These are phyloP conservation scores for Colius striatus DNA, from an alignment of 2,113 vertebrate species.

Conservation along the genomic window DNA sequence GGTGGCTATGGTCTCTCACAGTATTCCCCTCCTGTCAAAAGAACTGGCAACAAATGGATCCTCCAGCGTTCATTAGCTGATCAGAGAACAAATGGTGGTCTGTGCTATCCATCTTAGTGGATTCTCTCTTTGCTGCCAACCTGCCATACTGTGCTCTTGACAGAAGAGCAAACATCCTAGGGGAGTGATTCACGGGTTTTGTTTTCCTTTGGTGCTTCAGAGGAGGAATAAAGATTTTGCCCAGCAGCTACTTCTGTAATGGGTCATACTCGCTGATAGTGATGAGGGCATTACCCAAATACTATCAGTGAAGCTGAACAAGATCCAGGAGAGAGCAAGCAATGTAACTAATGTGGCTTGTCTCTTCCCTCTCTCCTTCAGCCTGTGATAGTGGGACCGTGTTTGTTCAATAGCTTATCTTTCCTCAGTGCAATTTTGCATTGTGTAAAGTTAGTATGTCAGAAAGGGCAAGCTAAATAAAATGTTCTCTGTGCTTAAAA, in stretches of 20 bases:
- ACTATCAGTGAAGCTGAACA: neutral
- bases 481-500: neutral
- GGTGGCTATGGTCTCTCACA: neutral
- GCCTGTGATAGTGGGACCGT: neutral
- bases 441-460: neutral
- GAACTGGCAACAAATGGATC: neutral
- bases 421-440: neutral
- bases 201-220: neutral
- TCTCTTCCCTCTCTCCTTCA: neutral
- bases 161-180: neutral
- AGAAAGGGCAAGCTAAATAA: neutral
- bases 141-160: neutral
- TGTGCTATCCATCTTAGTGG: neutral
- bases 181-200: neutral
- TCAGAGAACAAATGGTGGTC: neutral
- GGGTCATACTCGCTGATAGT: neutral
- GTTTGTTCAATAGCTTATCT: neutral
- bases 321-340: neutral
- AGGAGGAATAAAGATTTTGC: neutral
- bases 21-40: neutral
- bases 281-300: neutral
- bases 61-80: neutral
- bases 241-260: neutral
- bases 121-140: neutral
- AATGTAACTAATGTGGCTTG: neutral